Evolutionary conservation across 2,797 vertebrate species (phyloP).

Genomic region (Danio albolineatus): DNA sequence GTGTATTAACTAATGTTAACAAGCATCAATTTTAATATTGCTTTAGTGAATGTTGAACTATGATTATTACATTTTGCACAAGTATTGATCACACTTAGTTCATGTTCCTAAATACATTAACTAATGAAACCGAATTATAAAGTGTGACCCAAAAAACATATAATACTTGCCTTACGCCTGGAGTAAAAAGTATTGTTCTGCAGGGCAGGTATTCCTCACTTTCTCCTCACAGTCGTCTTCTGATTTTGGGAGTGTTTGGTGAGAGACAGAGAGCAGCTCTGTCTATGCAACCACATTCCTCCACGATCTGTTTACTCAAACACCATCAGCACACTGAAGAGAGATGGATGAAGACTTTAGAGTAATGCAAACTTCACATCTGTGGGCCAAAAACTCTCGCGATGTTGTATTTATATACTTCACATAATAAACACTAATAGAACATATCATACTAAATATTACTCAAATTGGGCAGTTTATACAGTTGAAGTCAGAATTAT

Average conservation of each 20-base stretch:
- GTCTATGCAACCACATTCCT: slow-evolving; percentile 73
- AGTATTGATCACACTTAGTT: too few relatives aligned
- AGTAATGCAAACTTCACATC: slow-evolving; percentile 3
- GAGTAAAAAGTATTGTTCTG: neutral
- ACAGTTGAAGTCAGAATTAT: too few relatives aligned
- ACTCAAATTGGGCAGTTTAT: neutral
- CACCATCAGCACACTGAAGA: neutral
- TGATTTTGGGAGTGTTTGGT: neutral
- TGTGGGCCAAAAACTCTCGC: neutral
- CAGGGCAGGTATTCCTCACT: neutral
- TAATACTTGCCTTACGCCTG: neutral
- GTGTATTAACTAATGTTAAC: too few relatives aligned
- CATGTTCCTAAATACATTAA: too few relatives aligned
- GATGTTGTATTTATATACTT: neutral
- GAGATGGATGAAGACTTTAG: neutral
- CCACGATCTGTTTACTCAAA: slow-evolving; percentile 62
- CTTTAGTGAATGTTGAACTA: too few relatives aligned
- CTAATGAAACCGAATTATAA: too few relatives aligned
- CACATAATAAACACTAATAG: neutral
- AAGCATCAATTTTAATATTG: too few relatives aligned
- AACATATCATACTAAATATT: neutral
- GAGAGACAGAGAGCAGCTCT: slow-evolving; percentile 21
- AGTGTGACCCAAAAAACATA: neutral
- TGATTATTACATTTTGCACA: too few relatives aligned
- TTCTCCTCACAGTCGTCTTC: neutral